phyloP scores from a whole-genome alignment of 2,797 vertebrate species.

The Remorina albescens region DNA sequence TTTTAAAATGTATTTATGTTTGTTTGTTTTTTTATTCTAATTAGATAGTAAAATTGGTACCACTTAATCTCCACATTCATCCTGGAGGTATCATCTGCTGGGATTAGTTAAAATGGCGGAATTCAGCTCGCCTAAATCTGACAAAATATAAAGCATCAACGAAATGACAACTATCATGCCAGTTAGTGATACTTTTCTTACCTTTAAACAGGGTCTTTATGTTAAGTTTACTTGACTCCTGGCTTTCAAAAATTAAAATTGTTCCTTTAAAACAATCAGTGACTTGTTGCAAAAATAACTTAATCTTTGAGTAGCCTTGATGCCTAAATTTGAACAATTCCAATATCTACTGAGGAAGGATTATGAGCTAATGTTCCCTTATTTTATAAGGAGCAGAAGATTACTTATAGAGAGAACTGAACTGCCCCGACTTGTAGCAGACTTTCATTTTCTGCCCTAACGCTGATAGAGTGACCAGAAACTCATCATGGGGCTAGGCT shows the following conservation, averaged over 20 bases:
- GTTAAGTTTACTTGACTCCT: no score
- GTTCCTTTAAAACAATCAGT: not conserved
- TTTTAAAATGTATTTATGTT: no score
- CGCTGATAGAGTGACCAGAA: constrained; percentile 54
- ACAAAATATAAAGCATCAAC: not conserved
- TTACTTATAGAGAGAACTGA: constrained; percentile 1
- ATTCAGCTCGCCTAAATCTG: no score
- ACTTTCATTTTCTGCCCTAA: constrained; percentile 34
- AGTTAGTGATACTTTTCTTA: no score
- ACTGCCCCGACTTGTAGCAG: constrained; percentile 18
- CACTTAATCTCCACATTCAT: not conserved
- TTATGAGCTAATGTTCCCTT: not conserved
- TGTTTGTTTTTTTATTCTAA: no score
- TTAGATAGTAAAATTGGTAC: not conserved
- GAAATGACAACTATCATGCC: no score
- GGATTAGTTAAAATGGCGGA: not conserved
- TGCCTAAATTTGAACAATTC: not conserved
- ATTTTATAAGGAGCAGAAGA: not conserved
- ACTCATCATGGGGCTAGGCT: constrained; percentile 50
- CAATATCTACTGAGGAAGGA: not conserved
- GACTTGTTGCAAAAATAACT: not conserved
- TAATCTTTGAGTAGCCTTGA: not conserved
- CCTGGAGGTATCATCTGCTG: not conserved
- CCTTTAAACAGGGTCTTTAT: not conserved
- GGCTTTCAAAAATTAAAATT: no score